These are phyloP conservation scores for Tetanocera ferruginea DNA, from an alignment of 2,888 invertebrate species.

Conservation along the genomic window DNA sequence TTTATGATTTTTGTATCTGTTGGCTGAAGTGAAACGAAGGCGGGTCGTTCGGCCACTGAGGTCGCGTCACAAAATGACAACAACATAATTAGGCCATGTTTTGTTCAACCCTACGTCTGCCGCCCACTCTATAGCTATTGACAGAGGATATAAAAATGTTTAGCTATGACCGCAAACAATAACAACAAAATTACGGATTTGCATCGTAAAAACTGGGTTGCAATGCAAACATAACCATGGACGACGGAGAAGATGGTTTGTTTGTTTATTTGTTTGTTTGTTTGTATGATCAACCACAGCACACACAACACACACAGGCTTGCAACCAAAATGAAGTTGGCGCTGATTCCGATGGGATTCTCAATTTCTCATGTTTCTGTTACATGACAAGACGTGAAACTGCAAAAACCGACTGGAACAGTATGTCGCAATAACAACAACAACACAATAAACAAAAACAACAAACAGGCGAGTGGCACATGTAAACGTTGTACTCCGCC, in stretches of 20 bases:
- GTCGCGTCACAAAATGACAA: background rate
- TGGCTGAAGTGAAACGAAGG: too few species aligned
- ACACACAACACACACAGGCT: conserved; percentile 20
- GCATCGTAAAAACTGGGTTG: conserved; percentile 24
- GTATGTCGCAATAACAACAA: background rate
- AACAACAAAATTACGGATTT: conserved; percentile 17
- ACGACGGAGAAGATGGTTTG: background rate
- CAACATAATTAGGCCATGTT: conserved; percentile 29
- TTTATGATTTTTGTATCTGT: too few species aligned
- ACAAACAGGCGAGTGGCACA: conserved; percentile 1
- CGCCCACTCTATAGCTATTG: background rate
- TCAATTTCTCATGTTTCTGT: conserved; percentile 18
- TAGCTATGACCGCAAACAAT: conserved; percentile 11
- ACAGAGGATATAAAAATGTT: conserved; percentile 26
- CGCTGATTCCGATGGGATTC: conserved; percentile 28
- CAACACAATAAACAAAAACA: background rate
- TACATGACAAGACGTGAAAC: background rate
- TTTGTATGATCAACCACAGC: conserved; percentile 6
- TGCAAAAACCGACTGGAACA: conserved; percentile 8
- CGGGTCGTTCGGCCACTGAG: too few species aligned
- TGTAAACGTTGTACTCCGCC: background rate
- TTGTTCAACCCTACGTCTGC: background rate
- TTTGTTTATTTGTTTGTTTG: too few species aligned
- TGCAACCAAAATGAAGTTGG: conserved; percentile 9
- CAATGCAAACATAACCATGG: background rate